Evolutionary conservation across 2,888 invertebrate species (phyloP), one percentile per base, ranked within the genome.

Genomic region (Machimus rusticus): DNA sequence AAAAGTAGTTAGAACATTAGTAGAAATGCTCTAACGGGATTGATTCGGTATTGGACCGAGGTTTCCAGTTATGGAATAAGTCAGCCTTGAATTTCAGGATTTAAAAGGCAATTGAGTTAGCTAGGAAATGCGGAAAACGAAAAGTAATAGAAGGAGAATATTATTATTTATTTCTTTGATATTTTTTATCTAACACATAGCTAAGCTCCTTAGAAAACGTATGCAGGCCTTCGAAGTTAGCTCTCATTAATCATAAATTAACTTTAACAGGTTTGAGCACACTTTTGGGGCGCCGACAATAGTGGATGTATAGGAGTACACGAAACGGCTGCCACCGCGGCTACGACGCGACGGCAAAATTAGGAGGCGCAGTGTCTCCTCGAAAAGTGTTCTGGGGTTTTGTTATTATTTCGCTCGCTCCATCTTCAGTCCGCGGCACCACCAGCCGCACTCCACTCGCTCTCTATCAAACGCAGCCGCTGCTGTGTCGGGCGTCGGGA

Each of bases 211-310:
- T 74, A 39, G 34, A 84, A 84, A 84, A 74, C 84, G 43, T 66
- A 74, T 28, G 84, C 31, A 84, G 74, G 23, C 84, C 43, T 19
- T 74, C 74, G 84, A 74, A 84, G 84, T 74, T 74, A 43, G 16
- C 2, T n/a, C 39, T 66, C 84, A 84, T 84, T 84, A 84, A 84
- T 84, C 84, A 84, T 84, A 84, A 84, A 84, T 74, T 84, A 84
- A 74, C 74, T 66, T 74, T 14, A 57, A 82, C 34, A 82, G 55
- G 81, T 55, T 34, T 51, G 81, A 55, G 37, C 74, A 74, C 39
- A 74, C 74, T 31, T 66, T 74, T 28, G 74, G 31, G 14, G 19
- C 8, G 2, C 3, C 14, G 14, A 34, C 19, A n/a, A 14, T 39
- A n/a, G 4, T 6, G 31, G 31, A 12, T 8, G 34, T 6, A n/a